A percentile compares a stretch with the other conserved stretches of the same genome.
phyloP scores from a whole-genome alignment of 2,888 invertebrate species.

The Aleiodes leptofemur region DNA sequence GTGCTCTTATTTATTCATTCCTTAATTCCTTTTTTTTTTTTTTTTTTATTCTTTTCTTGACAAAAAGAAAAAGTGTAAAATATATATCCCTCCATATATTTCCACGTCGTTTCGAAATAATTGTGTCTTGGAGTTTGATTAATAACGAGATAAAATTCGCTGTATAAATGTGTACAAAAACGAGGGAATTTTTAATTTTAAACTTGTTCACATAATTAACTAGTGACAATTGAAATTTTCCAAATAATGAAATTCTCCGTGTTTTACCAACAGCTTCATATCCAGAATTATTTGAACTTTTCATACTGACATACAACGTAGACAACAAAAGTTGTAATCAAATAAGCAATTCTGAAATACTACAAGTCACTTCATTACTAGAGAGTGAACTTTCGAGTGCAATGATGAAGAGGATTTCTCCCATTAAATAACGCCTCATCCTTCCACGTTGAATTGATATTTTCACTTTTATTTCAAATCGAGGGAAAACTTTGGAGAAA shows the following conservation, averaged over 20 bases:
- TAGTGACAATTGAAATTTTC: too few relatives aligned
- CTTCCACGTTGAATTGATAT: too few relatives aligned
- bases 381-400: constrained; percentile 18
- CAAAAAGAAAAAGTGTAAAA: background rate
- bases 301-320: constrained; percentile 10
- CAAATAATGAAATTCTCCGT: too few relatives aligned
- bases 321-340: constrained; percentile 28
- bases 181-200: too few relatives aligned
- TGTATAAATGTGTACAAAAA: too few relatives aligned
- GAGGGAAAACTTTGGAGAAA: too few relatives aligned
- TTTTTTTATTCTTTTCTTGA: background rate
- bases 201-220: too few relatives aligned
- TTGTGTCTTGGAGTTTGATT: too few relatives aligned
- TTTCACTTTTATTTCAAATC: too few relatives aligned
- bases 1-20: constrained; percentile 6
- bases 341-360: constrained; percentile 15
- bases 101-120: constrained; percentile 6
- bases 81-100: too few relatives aligned
- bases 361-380: constrained; percentile 10
- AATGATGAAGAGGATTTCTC: constrained; percentile 4
- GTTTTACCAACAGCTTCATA: background rate
- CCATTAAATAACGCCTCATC: background rate
- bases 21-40: background rate
- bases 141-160: too few relatives aligned
- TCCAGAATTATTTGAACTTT: background rate